phyloP scores from a whole-genome alignment of 2,888 invertebrate genomes.

The Clusia tigrina region DNA sequence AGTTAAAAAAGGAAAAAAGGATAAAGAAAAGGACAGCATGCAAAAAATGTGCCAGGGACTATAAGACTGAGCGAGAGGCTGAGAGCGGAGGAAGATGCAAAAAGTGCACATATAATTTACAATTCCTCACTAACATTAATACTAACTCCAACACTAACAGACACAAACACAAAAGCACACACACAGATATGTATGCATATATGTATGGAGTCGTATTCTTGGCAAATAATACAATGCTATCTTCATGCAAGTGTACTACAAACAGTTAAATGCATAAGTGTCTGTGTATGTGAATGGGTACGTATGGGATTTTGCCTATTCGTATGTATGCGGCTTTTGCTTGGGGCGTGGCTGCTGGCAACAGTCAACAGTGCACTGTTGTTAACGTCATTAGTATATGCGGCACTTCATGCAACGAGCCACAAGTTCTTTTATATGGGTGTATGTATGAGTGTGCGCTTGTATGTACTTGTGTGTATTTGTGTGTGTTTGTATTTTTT shows the following conservation, averaged over 20 bases:
- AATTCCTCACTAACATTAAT: too few relatives aligned
- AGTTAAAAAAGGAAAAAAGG: too few relatives aligned
- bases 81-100: too few relatives aligned
- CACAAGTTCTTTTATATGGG: neutral
- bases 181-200: conserved; percentile 8
- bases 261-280: neutral
- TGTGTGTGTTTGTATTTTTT: neutral
- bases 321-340: neutral
- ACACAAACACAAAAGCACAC: too few relatives aligned
- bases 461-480: conserved; percentile 21
- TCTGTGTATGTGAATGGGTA: too few relatives aligned
- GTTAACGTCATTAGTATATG: conserved; percentile 40
- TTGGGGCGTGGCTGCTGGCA: neutral
- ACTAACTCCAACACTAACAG: too few relatives aligned
- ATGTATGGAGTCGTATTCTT: conserved; percentile 26
- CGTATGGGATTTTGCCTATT: too few relatives aligned
- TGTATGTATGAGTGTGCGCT: conserved; percentile 18
- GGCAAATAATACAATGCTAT: conserved; percentile 23
- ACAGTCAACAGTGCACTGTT: conserved; percentile 26
- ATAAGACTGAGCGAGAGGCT: too few relatives aligned
- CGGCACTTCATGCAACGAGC: neutral
- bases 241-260: too few relatives aligned
- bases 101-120: too few relatives aligned
- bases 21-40: too few relatives aligned
- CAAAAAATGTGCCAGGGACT: too few relatives aligned